Evolutionary conservation across 2,888 invertebrate genomes (phyloP), one percentile per base, ranked within the genome.

Genomic region (Bedellia somnulentella): DNA sequence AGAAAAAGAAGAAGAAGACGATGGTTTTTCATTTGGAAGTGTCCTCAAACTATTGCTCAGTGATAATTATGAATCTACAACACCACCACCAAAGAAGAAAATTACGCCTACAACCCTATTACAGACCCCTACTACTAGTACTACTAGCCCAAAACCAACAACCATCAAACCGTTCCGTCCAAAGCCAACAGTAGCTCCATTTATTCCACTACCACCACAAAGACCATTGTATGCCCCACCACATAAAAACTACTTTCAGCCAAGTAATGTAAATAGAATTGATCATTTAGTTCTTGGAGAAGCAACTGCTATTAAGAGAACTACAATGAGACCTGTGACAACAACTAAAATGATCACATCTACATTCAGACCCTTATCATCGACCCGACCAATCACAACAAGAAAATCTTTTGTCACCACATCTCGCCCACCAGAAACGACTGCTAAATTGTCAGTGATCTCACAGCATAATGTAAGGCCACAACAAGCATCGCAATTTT

Each of bases 11-110:
- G 63, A 64, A 5, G 63, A 75, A 6, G 70, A 68, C 3, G 75
- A 73, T 30, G 78, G 75, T 6, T 80, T 82, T 44, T 82, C 82
- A 0, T 71, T 85, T 14, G 82, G 81, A 30, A 81, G 76, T 43
- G 79, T 85, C 4, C 52, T 84, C 10, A 79, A 85, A 44, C 57
- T 83, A n/a, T 50, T 85, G 13, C 68, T 85, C 15, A 76, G 77
- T 32, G 77, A 76, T 16, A 60, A 48, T 33, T 68, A 70, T 14
- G 66, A 66, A 11, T 45, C 61, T 1, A 67, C 66, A 2, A 63
- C 64, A 0, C 29, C 43, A 14, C 17, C 49, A 3, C 43, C 47
- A 0, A 35, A 36, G 16, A 43, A 42, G 27, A 46, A 43, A 35
- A 24, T 29, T 36, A 17, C 34, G 15, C n/a, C 30, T 25, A 18